Evolutionary conservation across 1,140 invertebrate species (phyloP), one percentile per base, ranked within the genome.

Genomic region (Neelides sp.): DNA sequence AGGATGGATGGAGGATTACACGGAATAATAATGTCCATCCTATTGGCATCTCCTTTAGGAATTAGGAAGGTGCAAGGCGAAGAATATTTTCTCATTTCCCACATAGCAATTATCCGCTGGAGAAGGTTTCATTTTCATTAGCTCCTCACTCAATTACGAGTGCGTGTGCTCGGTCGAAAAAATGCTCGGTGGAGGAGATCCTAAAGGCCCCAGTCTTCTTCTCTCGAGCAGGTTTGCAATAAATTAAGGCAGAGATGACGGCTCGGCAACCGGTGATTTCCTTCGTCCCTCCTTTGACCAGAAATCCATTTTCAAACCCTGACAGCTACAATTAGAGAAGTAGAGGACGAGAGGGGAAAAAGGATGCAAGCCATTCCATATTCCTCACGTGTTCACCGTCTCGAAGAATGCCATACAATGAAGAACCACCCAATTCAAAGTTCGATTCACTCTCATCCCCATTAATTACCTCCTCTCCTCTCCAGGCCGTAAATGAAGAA

Each of bases 221-320:
- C 34, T 20, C 39, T 45, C 34, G 27, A 27, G 36, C 35, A 49
- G 36, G 20, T 43, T 40, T 28, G 39, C 48, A 50, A 50, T 50
- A 50, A 50, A 50, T 50, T 50, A 50, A 23, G 43, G 30, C 39
- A n/a, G 22, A 42, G 48, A 28, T 50, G 48, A 50, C 48, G 40
- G 39, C 39, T 32, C 28, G 22, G 20, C 40, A 50, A 50, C 48
- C 40, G 26, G 48, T 50, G 39, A 50, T 50, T 50, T 40, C 39
- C 19, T 39, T 40, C 27, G 48, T 50, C 19, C 22, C 41, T 4
- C 27, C 41, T 24, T 24, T 19, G 20, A 8, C 41, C 41, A 43
- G 42, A 45, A 45, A 45, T 45, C 42, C 42, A 45, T 45, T 45
- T 45, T 45, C 20, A 30, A 45, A 30, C 27, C 34, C 42, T 45